phyloP scores from a whole-genome alignment of 2,113 vertebrate genomes.

The Psittacula cyanocephala region DNA sequence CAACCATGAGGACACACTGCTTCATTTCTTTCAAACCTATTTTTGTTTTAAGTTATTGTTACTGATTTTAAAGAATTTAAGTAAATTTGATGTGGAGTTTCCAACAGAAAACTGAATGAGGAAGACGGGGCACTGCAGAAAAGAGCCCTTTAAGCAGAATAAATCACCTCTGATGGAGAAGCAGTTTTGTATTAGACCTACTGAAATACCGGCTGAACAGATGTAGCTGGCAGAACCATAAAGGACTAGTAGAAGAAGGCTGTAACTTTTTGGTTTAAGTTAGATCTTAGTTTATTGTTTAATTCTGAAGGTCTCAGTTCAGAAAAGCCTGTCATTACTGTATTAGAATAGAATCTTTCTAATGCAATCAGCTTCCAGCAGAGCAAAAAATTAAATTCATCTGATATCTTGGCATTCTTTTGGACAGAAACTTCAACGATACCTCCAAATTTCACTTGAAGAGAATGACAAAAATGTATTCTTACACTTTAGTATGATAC shows the following conservation, averaged over 20 bases:
- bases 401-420: not conserved
- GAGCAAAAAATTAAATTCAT: not conserved
- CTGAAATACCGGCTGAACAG: not conserved
- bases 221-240: not conserved
- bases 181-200: not conserved
- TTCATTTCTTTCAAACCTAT: not conserved
- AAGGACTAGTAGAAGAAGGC: fast-evolving
- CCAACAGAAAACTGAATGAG: not conserved
- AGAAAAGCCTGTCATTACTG: not conserved
- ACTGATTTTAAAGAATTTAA: not conserved
- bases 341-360: not conserved
- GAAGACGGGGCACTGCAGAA: not conserved
- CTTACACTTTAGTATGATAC: not conserved
- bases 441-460: not conserved
- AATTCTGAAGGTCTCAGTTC: not conserved
- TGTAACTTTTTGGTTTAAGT: not conserved
- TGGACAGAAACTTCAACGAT: not conserved
- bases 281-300: not conserved
- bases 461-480: not conserved
- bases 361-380: not conserved
- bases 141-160: not conserved
- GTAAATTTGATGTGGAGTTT: not conserved
- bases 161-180: not conserved
- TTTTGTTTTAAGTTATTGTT: not conserved
- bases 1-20: fast-evolving